phyloP scores from a whole-genome alignment of 2,888 invertebrate genomes.

The Eupithecia tripunctaria region DNA sequence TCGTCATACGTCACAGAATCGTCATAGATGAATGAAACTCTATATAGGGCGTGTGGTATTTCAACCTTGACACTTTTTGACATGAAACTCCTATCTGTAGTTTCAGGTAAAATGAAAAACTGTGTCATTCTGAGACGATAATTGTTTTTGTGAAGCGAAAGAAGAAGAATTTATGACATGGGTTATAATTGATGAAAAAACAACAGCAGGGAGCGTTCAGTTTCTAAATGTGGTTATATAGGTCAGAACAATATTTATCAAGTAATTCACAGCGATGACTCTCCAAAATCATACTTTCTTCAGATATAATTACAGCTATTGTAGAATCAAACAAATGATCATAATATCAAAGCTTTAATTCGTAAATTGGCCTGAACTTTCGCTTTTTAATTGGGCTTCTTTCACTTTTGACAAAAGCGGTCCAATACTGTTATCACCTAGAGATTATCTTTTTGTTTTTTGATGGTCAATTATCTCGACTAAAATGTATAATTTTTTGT shows the following conservation, averaged over 20 bases:
- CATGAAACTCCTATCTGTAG: no score
- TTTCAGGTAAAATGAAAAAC: no score
- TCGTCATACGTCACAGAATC: no score
- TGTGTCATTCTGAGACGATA: no score
- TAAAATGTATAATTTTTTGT: background rate
- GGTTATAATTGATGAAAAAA: no score
- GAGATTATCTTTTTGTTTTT: slow-evolving; percentile 18
- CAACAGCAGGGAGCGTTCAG: no score
- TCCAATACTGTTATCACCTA: slow-evolving; percentile 10
- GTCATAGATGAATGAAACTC: no score
- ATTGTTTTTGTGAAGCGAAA: no score
- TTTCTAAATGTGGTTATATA: background rate
- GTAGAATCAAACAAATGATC: slow-evolving; percentile 17
- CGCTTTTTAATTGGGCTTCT: slow-evolving; percentile 32
- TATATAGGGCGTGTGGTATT: no score
- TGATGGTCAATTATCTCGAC: slow-evolving; percentile 3
- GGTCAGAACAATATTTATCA: background rate
- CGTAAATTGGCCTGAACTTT: slow-evolving; percentile 31
- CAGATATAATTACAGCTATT: slow-evolving; percentile 12
- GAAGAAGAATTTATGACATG: no score
- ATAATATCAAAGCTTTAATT: slow-evolving; percentile 22
- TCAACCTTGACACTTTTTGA: no score
- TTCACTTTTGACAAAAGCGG: slow-evolving; percentile 32
- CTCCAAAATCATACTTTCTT: slow-evolving; percentile 16
- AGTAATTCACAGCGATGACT: slow-evolving; percentile 1